A percentile compares a stretch with the other conserved stretches of the same genome.
phyloP scores from a whole-genome alignment of 2,888 invertebrate genomes.

The Cheilosia urbana region DNA sequence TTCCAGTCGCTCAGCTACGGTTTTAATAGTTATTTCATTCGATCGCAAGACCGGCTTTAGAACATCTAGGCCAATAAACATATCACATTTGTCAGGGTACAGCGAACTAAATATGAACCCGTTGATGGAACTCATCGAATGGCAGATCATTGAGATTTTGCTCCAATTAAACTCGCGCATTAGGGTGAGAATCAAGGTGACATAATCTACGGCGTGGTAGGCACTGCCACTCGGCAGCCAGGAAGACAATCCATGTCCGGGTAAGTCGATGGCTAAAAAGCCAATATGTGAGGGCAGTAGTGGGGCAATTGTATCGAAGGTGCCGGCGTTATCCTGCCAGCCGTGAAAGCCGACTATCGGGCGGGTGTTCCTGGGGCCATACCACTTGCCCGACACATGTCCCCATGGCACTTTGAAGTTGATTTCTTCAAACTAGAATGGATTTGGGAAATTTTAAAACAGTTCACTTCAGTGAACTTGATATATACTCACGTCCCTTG shows the following conservation, averaged over 20 bases:
- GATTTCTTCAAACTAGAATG: slow-evolving; percentile 85
- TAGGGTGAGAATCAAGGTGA: slow-evolving; percentile 85
- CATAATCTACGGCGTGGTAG: slow-evolving; percentile 84
- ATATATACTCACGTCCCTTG: background rate
- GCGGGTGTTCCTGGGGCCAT: slow-evolving; percentile 87
- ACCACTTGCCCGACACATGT: slow-evolving; percentile 88
- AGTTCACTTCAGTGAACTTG: background rate
- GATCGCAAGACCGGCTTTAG: slow-evolving; percentile 80
- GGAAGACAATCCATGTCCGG: slow-evolving; percentile 89
- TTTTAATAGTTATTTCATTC: slow-evolving; percentile 77
- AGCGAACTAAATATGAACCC: slow-evolving; percentile 86
- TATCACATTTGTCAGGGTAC: slow-evolving; percentile 85
- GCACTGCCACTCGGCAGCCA: slow-evolving; percentile 87
- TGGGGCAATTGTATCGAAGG: slow-evolving; percentile 89
- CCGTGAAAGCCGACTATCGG: slow-evolving; percentile 90
- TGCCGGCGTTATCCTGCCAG: slow-evolving; percentile 90
- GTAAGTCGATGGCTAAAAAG: slow-evolving; percentile 88
- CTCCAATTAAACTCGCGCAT: slow-evolving; percentile 88
- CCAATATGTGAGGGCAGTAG: slow-evolving; percentile 84
- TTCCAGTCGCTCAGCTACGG: slow-evolving; percentile 82
- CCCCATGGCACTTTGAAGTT: slow-evolving; percentile 89
- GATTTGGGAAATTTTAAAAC: background rate
- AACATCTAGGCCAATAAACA: slow-evolving; percentile 81
- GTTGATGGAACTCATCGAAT: slow-evolving; percentile 88
- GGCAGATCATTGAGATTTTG: slow-evolving; percentile 87